A percentile compares a stretch with the other conserved stretches of the same genome.
Evolutionary conservation across 64 coral and sea anemone species (phyloP).

Genomic region (Acropora yongei): DNA sequence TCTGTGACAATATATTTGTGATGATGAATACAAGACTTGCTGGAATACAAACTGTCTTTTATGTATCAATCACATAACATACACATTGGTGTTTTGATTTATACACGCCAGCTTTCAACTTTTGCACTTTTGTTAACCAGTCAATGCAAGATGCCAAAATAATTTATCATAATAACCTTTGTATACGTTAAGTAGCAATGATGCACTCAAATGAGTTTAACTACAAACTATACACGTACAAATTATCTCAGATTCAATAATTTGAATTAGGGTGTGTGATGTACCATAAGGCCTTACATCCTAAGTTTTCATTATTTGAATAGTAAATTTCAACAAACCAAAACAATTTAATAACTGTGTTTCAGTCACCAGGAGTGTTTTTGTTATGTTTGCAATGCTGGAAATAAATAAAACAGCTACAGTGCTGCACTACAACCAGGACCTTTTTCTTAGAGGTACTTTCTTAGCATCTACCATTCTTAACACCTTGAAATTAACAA

Average conservation of each 20-base stretch:
- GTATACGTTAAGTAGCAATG: background rate
- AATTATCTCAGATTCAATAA: background rate
- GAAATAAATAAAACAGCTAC: constrained; percentile 5
- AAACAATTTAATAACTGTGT: constrained; percentile 7
- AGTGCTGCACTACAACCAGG: background rate
- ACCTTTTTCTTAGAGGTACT: constrained; percentile 1
- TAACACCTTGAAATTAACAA: constrained; percentile 6
- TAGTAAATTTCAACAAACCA: constrained; percentile 7
- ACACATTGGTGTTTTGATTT: constrained; percentile 3
- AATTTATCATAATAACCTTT: constrained; percentile 6
- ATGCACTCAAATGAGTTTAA: constrained; percentile 11
- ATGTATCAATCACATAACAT: background rate
- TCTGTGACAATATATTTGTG: constrained; percentile 11
- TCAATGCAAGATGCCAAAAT: constrained; percentile 8
- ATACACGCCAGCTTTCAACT: constrained; percentile 7
- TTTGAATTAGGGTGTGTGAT: background rate
- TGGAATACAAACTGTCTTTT: constrained; percentile 10
- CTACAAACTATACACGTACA: background rate
- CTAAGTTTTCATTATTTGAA: constrained; percentile 6
- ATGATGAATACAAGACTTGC: background rate
- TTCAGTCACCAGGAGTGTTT: background rate
- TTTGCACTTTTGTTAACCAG: constrained; percentile 10
- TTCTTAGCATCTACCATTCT: background rate
- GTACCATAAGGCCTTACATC: constrained; percentile 10
- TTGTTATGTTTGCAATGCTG: background rate